Percentiles rank a stretch among this genome's conserved stretches.
These are phyloP conservation scores for Eubasilissa splendida DNA, from an alignment of 2,888 invertebrate species.

Conservation along the genomic window DNA sequence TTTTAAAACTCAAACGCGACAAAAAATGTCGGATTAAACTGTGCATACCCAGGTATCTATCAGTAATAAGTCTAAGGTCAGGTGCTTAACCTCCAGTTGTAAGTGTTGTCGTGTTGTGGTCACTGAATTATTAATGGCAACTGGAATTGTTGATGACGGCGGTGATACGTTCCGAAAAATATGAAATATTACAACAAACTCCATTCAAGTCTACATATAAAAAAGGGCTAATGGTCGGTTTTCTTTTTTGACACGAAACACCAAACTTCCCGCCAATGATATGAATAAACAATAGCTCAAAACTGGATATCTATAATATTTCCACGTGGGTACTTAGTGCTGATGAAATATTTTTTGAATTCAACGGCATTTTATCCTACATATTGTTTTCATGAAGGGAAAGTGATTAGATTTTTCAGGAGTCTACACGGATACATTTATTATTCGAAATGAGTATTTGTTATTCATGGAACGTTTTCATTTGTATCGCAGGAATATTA, in stretches of 20 bases:
- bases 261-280: not conserved
- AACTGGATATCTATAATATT: too few species aligned
- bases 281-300: not conserved
- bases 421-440: too few species aligned
- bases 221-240: not conserved
- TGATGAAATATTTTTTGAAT: too few species aligned
- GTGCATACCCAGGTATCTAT: not conserved
- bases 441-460: too few species aligned
- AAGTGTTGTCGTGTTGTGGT: not conserved
- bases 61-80: not conserved
- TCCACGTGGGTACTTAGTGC: too few species aligned
- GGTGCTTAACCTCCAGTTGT: not conserved
- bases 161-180: not conserved
- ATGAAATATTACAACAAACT: not conserved
- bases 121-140: conserved; percentile 10
- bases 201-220: not conserved
- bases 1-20: not conserved
- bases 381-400: too few species aligned
- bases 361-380: too few species aligned
- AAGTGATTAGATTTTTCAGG: too few species aligned
- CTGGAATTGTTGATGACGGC: conserved; percentile 12
- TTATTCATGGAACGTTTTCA: too few species aligned
- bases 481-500: too few species aligned
- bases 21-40: not conserved
- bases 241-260: not conserved